phyloP scores from a whole-genome alignment of 2,888 invertebrate species.

The Acrobasis consociella region DNA sequence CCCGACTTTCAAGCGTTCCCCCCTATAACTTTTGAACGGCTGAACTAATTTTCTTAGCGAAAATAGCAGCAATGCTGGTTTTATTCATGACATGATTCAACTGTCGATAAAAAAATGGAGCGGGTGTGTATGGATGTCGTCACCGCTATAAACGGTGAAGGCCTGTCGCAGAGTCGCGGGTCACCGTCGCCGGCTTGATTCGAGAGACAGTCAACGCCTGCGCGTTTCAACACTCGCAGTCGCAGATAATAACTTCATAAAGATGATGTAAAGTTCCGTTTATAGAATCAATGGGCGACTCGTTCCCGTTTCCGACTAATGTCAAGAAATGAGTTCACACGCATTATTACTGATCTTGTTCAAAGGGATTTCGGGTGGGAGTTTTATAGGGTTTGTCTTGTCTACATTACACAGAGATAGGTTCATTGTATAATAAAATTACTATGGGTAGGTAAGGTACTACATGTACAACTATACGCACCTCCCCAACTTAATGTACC shows the following conservation, averaged over 20 bases:
- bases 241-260: constrained; percentile 35
- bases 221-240: constrained; percentile 39
- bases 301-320: constrained; percentile 24
- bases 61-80: not conserved
- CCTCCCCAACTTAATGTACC: too few species aligned
- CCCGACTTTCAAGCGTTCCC: too few species aligned
- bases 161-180: constrained; percentile 42
- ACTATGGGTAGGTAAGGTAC: too few species aligned
- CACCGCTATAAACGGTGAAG: constrained; percentile 76
- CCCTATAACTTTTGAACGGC: too few species aligned
- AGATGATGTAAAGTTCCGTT: constrained; percentile 51
- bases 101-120: constrained; percentile 40
- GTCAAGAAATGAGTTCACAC: constrained; percentile 7
- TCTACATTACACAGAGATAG: too few species aligned
- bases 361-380: not conserved
- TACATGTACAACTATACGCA: too few species aligned
- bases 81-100: not conserved
- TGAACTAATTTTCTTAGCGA: too few species aligned
- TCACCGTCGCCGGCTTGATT: constrained; percentile 36
- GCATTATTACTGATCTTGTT: constrained; percentile 24
- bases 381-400: too few species aligned
- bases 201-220: constrained; percentile 38
- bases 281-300: constrained; percentile 34
- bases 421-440: too few species aligned
- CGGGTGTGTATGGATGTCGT: constrained; percentile 66